These are phyloP conservation scores for Oreochromis mossambicus DNA, from an alignment of 2,797 vertebrate genomes.

Conservation along the genomic window DNA sequence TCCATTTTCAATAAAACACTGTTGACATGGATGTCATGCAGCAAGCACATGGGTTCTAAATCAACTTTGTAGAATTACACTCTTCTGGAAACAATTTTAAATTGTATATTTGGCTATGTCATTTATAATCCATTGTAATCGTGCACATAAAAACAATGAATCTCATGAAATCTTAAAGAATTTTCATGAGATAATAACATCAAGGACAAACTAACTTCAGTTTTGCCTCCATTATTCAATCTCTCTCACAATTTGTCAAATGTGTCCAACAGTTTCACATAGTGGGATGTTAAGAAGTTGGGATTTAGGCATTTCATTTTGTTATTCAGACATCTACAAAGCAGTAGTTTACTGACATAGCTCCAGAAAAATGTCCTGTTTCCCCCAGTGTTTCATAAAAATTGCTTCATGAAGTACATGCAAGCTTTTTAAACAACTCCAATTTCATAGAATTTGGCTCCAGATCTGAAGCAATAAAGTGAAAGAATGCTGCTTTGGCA, in stretches of 20 bases:
- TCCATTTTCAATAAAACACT: background rate
- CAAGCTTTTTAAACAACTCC: background rate
- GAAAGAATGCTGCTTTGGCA: constrained; percentile 17
- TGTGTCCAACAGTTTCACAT: background rate
- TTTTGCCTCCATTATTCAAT: background rate
- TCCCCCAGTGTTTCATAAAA: background rate
- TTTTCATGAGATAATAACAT: background rate
- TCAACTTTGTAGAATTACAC: background rate
- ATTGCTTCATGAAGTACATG: background rate
- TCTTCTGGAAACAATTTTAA: background rate
- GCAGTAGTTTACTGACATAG: background rate
- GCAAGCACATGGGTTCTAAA: background rate
- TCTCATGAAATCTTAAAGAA: background rate
- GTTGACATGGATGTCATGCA: background rate
- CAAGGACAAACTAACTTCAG: background rate
- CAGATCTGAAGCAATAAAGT: constrained; percentile 26
- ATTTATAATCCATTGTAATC: background rate
- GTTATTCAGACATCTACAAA: background rate
- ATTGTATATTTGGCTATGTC: background rate
- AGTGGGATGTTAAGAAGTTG: background rate
- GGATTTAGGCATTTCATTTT: background rate
- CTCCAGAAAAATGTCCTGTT: background rate
- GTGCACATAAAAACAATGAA: background rate
- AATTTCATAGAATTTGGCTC: constrained; percentile 6
- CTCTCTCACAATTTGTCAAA: background rate